phyloP scores from a whole-genome alignment of 2,888 invertebrate genomes.

The Drosophila melanosoma region DNA sequence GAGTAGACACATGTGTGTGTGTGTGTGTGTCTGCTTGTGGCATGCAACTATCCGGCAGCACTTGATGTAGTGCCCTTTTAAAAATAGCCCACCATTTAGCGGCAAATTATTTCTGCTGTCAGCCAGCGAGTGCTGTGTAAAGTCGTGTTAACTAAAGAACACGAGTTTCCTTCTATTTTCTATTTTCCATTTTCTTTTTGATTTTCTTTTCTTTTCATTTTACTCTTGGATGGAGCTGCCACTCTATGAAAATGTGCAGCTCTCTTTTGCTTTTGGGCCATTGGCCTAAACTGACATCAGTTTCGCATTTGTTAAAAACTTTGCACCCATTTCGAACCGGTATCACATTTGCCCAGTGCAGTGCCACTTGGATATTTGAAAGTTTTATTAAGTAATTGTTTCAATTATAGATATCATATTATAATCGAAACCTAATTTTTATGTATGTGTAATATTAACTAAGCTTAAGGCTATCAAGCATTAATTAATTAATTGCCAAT shows the following conservation, averaged over 20 bases:
- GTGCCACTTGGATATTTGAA: not conserved
- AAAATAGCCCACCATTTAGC: conserved; percentile 63
- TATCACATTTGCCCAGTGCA: not conserved
- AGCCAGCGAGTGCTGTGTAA: conserved; percentile 57
- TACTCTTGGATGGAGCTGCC: not conserved
- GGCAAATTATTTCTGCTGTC: conserved; percentile 64
- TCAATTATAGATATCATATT: not conserved
- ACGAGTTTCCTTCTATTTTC: conserved; percentile 8
- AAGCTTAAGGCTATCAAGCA: not conserved
- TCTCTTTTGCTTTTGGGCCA: conserved; percentile 6
- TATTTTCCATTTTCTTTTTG: not conserved
- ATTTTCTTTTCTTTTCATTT: not conserved
- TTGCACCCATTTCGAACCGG: conserved; percentile 17
- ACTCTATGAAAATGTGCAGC: conserved; percentile 9
- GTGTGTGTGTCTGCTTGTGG: conserved; percentile 34
- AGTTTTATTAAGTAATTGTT: not conserved
- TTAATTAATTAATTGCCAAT: not conserved
- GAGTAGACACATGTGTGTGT: conserved; percentile 1
- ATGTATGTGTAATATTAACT: not conserved
- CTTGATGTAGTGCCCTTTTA: conserved; percentile 60
- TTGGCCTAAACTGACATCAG: conserved; percentile 24
- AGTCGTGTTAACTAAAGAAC: conserved; percentile 35
- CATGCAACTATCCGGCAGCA: conserved; percentile 56
- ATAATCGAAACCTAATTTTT: not conserved
- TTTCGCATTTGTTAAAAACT: conserved; percentile 23